phyloP scores from a whole-genome alignment of 2,797 vertebrate genomes.

The Cercopithecus petaurista region DNA sequence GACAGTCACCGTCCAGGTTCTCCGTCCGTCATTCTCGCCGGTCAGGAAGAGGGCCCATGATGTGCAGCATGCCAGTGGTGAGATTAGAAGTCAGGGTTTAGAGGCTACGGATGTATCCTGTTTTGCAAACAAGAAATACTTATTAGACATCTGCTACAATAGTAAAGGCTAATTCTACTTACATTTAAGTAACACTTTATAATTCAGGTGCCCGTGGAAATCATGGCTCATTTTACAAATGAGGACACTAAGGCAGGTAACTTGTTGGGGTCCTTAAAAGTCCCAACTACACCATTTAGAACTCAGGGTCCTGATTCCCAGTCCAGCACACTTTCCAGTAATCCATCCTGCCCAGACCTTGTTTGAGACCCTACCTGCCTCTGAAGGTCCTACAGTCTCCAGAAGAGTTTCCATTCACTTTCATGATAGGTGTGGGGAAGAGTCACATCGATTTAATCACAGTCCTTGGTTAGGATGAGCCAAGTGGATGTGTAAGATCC shows the following conservation, averaged over 20 bases:
- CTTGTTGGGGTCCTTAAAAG: neutral
- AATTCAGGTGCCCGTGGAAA: neutral
- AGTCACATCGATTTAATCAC: neutral
- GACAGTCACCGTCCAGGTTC: accelerated
- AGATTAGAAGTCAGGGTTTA: neutral
- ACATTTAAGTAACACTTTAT: neutral
- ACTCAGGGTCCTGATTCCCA: neutral
- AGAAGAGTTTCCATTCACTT: neutral
- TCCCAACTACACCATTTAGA: neutral
- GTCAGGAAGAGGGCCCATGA: neutral
- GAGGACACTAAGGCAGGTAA: neutral
- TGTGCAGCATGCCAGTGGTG: too few species aligned
- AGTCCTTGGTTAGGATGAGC: neutral
- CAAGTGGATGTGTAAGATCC: neutral
- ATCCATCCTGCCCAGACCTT: neutral
- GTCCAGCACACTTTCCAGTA: neutral
- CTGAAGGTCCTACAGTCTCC: neutral
- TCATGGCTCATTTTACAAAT: neutral
- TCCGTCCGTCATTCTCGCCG: neutral
- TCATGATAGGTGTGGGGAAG: neutral
- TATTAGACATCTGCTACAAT: neutral
- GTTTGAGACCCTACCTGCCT: neutral
- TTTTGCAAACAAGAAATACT: neutral
- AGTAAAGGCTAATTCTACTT: neutral
- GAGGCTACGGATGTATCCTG: neutral